phyloP scores from a whole-genome alignment of 2,113 vertebrate genomes.

The Alosa alosa region DNA sequence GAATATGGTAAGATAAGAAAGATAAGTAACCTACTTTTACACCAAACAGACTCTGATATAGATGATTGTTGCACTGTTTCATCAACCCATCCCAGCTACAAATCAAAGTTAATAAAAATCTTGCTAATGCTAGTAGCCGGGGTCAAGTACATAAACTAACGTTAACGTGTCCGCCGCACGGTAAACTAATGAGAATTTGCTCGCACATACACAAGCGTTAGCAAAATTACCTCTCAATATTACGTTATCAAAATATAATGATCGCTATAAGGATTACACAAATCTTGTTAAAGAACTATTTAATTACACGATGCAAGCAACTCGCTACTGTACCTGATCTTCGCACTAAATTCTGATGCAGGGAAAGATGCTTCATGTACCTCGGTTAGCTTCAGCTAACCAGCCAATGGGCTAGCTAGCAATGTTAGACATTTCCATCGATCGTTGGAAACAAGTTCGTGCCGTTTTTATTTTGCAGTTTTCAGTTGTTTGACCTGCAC shows the following conservation, averaged over 20 bases:
- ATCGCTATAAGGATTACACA: not conserved
- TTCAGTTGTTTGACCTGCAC: not conserved
- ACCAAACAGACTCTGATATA: not conserved
- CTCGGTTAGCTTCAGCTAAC: slow-evolving; percentile 13
- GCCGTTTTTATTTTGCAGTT: not conserved
- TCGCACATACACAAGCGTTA: not conserved
- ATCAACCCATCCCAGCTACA: not conserved
- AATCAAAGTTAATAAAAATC: not conserved
- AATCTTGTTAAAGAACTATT: not conserved
- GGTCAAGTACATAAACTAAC: not conserved
- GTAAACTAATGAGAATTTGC: not conserved
- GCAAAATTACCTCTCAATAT: not conserved
- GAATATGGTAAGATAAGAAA: not conserved
- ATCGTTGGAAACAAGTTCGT: not conserved
- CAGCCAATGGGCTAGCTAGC: slow-evolving; percentile 8
- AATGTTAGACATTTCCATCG: not conserved
- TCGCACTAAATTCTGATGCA: not conserved
- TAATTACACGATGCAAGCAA: not conserved
- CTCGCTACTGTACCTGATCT: not conserved
- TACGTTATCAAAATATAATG: not conserved
- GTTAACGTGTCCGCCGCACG: not conserved
- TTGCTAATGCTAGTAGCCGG: not conserved
- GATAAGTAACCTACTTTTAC: not conserved
- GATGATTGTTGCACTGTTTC: not conserved
- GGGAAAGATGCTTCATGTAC: slow-evolving; percentile 4